Evolutionary conservation across 2,888 invertebrate genomes (phyloP).

Genomic region (Amorpha juglandis): DNA sequence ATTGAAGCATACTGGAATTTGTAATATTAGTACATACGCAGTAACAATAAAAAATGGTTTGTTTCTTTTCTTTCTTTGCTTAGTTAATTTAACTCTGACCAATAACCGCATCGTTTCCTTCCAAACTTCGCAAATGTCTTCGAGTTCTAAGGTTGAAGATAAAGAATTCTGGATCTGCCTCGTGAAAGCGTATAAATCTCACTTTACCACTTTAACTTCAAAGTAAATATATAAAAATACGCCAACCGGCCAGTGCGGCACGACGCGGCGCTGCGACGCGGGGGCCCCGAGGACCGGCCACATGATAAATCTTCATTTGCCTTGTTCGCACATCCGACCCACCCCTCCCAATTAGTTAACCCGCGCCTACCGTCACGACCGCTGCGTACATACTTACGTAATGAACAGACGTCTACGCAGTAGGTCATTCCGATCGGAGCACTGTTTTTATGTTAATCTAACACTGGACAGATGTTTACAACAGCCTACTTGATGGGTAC

Average conservation of each 20-base stretch:
- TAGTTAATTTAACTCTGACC: too few species aligned
- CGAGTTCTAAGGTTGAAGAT: too few species aligned
- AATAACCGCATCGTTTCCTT: too few species aligned
- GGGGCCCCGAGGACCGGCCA: slow-evolving; percentile 58
- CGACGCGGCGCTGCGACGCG: not conserved
- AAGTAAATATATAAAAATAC: slow-evolving; percentile 39
- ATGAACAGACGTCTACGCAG: slow-evolving; percentile 20
- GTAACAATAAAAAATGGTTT: too few species aligned
- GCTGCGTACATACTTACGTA: slow-evolving; percentile 38
- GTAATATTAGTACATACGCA: too few species aligned
- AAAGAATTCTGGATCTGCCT: too few species aligned
- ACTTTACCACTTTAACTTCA: slow-evolving; percentile 20
- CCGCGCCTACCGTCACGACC: slow-evolving; percentile 42
- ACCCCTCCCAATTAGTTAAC: slow-evolving; percentile 78
- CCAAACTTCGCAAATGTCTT: not conserved
- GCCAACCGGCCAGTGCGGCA: slow-evolving; percentile 32
- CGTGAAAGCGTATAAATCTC: slow-evolving; percentile 22
- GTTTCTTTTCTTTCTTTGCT: too few species aligned
- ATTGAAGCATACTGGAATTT: too few species aligned
- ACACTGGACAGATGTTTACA: too few species aligned
- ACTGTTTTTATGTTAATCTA: not conserved
- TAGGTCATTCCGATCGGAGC: not conserved
- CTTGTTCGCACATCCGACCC: slow-evolving; percentile 78
- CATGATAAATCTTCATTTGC: slow-evolving; percentile 83
- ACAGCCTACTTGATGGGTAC: too few species aligned